phyloP scores from a whole-genome alignment of 1,140 invertebrate species.

The Coptotermes formosanus region DNA sequence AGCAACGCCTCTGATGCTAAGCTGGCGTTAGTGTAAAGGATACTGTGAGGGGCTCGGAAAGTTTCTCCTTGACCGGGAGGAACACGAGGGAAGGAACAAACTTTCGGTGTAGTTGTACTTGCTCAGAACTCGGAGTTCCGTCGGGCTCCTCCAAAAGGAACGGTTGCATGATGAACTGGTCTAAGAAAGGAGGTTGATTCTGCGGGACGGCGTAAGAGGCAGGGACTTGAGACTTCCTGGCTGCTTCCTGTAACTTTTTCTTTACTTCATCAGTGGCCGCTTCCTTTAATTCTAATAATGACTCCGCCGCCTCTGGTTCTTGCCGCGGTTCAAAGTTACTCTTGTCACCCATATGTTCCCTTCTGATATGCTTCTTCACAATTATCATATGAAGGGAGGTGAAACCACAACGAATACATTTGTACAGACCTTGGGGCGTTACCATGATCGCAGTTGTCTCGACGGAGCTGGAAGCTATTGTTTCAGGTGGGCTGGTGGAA shows the following conservation, averaged over 20 bases:
- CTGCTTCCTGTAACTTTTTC: constrained; percentile 53
- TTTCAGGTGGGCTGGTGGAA: neutral
- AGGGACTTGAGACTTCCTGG: constrained; percentile 54
- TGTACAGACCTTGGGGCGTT: constrained; percentile 50
- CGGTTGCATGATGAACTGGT: constrained; percentile 72
- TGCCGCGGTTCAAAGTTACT: neutral
- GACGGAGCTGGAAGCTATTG: constrained; percentile 18
- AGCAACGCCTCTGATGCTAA: constrained; percentile 49
- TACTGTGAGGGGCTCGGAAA: constrained; percentile 76
- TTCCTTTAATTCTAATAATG: neutral
- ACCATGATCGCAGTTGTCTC: constrained; percentile 38
- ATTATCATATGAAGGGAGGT: constrained; percentile 60
- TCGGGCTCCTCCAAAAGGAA: constrained; percentile 73
- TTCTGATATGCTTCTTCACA: constrained; percentile 64
- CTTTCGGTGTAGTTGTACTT: constrained; percentile 48
- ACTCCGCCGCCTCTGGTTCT: neutral
- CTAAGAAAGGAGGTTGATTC: constrained; percentile 41
- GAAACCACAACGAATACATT: constrained; percentile 67
- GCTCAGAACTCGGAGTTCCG: constrained; percentile 35
- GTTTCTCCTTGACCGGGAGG: constrained; percentile 82
- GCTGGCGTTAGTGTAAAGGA: constrained; percentile 90
- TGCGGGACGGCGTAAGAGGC: constrained; percentile 42
- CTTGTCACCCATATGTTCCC: constrained; percentile 55
- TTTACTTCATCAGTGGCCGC: constrained; percentile 46
- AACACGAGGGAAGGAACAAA: constrained; percentile 89